Conservation (phyloP, 1,140 invertebrate species). For the Streblospio benedicti region DNA sequence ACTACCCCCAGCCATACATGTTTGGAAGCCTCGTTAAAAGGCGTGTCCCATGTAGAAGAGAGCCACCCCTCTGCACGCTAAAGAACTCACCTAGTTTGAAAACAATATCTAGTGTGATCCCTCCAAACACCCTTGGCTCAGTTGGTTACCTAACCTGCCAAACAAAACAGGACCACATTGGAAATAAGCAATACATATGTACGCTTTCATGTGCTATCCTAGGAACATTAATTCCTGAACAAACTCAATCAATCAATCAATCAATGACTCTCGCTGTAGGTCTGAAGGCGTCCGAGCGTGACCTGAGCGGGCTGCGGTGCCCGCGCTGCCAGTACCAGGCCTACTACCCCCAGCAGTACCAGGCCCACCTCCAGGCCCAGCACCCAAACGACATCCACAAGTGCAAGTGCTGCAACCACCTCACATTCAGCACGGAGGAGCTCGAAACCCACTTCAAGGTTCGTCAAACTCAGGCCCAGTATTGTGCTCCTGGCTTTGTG, state of each 20-base stretch:
- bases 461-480: slow-evolving; percentile 2
- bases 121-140: no score
- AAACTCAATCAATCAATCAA: no score
- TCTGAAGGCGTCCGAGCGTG: slow-evolving; percentile 38
- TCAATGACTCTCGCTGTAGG: slow-evolving; percentile 25
- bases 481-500: no score
- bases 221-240: slow-evolving; percentile 10
- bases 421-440: slow-evolving; percentile 36
- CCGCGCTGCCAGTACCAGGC: slow-evolving; percentile 42
- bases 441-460: slow-evolving; percentile 44
- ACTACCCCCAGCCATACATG: no score
- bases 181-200: neutral
- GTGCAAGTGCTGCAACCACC: slow-evolving; percentile 44
- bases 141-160: neutral
- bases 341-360: slow-evolving; percentile 44
- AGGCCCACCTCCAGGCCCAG: slow-evolving; percentile 35
- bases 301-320: slow-evolving; percentile 40
- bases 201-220: neutral
- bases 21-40: no score
- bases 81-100: neutral
- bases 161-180: neutral
- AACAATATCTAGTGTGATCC: neutral
- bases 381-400: slow-evolving; percentile 35
- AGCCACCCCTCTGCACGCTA: no score
- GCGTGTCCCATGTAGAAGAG: no score